These are phyloP conservation scores for Scelioninae gen. 1 DNA, from an alignment of 2,888 invertebrate genomes.

Conservation along the genomic window DNA sequence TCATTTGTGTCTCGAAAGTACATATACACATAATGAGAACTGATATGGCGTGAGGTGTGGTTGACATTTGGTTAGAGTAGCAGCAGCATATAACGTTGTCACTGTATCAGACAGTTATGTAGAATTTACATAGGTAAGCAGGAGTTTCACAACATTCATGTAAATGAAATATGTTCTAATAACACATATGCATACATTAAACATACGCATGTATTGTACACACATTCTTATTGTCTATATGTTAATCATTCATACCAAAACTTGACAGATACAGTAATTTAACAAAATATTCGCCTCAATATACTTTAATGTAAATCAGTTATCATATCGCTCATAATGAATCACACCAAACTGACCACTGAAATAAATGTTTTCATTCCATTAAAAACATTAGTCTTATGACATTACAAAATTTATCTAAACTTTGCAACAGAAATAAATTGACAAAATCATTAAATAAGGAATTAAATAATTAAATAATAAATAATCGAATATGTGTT, in stretches of 20 bases:
- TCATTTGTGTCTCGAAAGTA: slow-evolving; percentile 15
- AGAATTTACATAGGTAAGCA: slow-evolving; percentile 78
- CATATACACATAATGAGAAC: slow-evolving; percentile 53
- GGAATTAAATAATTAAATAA: too few relatives aligned
- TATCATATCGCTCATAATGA: not conserved
- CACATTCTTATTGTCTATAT: slow-evolving; percentile 37
- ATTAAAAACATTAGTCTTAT: too few relatives aligned
- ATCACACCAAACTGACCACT: too few relatives aligned
- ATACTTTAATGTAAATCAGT: too few relatives aligned
- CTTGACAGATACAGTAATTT: slow-evolving; percentile 6
- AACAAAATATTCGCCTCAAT: not conserved
- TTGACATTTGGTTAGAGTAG: slow-evolving; percentile 73
- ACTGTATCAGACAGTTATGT: slow-evolving; percentile 80
- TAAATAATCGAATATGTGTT: too few relatives aligned
- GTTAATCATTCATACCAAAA: slow-evolving; percentile 24
- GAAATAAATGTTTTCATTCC: too few relatives aligned
- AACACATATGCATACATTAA: slow-evolving; percentile 38
- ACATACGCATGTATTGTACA: slow-evolving; percentile 16
- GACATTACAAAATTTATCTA: too few relatives aligned
- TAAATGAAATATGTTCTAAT: slow-evolving; percentile 77
- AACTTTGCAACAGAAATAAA: too few relatives aligned
- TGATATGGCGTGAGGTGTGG: slow-evolving; percentile 66
- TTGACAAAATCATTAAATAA: too few relatives aligned
- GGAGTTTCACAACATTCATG: slow-evolving; percentile 73
- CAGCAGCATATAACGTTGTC: slow-evolving; percentile 77